These are phyloP conservation scores for Melieria picta DNA, from an alignment of 2,888 invertebrate genomes.

Conservation along the genomic window DNA sequence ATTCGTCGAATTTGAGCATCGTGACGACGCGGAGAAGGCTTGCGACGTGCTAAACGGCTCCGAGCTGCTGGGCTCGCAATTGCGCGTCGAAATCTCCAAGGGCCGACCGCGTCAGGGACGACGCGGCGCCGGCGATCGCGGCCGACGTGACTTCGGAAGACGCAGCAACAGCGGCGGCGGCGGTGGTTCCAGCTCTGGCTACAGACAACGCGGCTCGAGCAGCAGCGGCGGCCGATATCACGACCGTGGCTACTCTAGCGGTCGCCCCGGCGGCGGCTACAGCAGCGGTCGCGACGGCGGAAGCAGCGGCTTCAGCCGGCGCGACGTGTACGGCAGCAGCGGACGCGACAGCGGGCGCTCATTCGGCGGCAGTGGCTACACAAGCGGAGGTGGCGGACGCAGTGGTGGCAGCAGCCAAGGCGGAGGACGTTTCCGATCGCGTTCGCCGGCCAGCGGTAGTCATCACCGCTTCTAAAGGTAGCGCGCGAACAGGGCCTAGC, in stretches of 20 bases:
- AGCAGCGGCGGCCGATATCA: conserved; percentile 56
- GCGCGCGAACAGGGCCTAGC: conserved; percentile 6
- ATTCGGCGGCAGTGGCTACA: conserved; percentile 65
- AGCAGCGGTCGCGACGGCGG: conserved; percentile 63
- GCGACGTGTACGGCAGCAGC: conserved; percentile 56
- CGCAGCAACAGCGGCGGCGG: conserved; percentile 65
- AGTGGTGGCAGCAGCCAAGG: conserved; percentile 64
- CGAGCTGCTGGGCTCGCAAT: conserved; percentile 86
- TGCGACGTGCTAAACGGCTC: conserved; percentile 86
- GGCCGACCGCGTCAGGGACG: conserved; percentile 79
- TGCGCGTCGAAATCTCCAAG: conserved; percentile 88
- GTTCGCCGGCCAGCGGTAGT: conserved; percentile 59
- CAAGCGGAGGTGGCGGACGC: conserved; percentile 67
- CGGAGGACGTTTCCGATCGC: conserved; percentile 62
- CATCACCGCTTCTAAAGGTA: conserved; percentile 42
- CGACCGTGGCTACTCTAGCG: conserved; percentile 45
- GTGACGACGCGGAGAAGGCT: conserved; percentile 89
- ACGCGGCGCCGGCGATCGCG: conserved; percentile 68
- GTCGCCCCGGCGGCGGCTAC: conserved; percentile 42
- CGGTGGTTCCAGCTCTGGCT: conserved; percentile 64
- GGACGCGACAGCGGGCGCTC: conserved; percentile 60
- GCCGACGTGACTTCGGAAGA: conserved; percentile 68
- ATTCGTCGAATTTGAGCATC: conserved; percentile 90
- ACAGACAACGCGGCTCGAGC: conserved; percentile 67
- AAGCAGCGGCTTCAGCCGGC: conserved; percentile 57